Conservation (phyloP, 2,113 vertebrate genomes). For the Eleginops maclovinus region DNA sequence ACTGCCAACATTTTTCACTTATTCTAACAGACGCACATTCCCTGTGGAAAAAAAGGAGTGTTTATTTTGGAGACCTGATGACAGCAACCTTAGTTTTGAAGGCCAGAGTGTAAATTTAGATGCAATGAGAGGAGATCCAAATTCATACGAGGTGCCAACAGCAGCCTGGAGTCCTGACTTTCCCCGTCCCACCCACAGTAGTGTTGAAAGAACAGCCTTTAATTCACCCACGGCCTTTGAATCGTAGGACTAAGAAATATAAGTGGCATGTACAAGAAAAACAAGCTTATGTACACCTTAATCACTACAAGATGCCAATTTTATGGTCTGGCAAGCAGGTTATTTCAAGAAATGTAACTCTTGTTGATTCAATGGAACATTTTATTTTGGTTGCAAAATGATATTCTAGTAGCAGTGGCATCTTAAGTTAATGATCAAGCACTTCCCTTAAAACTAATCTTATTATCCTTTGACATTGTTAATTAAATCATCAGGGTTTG, state of each 20-base stretch:
- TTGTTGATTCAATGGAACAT: no score
- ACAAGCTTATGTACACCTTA: slow-evolving; percentile 47
- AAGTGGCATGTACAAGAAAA: slow-evolving; percentile 58
- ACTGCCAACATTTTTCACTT: slow-evolving; percentile 79
- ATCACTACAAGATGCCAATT: slow-evolving; percentile 38
- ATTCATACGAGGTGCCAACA: slow-evolving; percentile 82
- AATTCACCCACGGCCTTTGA: slow-evolving; percentile 65
- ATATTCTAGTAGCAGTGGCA: neutral
- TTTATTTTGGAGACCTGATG: slow-evolving; percentile 86
- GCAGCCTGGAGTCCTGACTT: slow-evolving; percentile 76
- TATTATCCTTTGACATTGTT: slow-evolving; percentile 50
- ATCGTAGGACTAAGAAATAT: slow-evolving; percentile 51
- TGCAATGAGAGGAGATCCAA: slow-evolving; percentile 85
- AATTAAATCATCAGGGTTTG: slow-evolving; percentile 59
- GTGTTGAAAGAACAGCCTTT: slow-evolving; percentile 76
- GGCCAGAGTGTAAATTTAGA: slow-evolving; percentile 86
- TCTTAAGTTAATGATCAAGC: neutral
- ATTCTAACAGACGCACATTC: slow-evolving; percentile 76
- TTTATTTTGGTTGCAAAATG: neutral
- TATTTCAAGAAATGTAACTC: neutral
- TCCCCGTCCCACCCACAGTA: slow-evolving; percentile 65
- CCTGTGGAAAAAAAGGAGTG: slow-evolving; percentile 72
- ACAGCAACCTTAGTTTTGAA: slow-evolving; percentile 85
- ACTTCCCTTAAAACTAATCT: neutral
- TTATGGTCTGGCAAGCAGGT: slow-evolving; percentile 13